Evolutionary conservation across 1,140 invertebrate species (phyloP).

Genomic region (Neomicropteryx cornuta): DNA sequence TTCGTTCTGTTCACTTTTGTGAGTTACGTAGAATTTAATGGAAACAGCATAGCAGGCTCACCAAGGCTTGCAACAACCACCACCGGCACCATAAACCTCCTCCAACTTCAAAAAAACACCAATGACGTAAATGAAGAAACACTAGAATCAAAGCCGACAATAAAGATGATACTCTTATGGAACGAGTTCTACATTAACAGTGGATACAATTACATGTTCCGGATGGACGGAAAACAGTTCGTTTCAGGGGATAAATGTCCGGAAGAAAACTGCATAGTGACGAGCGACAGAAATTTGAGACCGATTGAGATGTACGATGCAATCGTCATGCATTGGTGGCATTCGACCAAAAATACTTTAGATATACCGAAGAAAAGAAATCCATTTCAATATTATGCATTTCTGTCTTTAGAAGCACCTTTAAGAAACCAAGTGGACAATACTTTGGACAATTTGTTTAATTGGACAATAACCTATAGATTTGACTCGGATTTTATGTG

Average conservation of each 20-base stretch:
- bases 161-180: conserved; percentile 10
- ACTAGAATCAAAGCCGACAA: no score
- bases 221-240: conserved; percentile 10
- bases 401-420: conserved; percentile 17
- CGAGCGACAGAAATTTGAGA: conserved; percentile 8
- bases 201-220: conserved; percentile 8
- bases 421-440: conserved; percentile 19
- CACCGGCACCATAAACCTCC: no score
- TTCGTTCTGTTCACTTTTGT: no score
- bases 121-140: no score
- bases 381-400: conserved; percentile 10
- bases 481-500: conserved; percentile 49
- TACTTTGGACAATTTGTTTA: conserved; percentile 21
- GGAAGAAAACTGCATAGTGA: conserved; percentile 7
- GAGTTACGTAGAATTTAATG: no score
- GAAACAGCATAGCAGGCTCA: no score
- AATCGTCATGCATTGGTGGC: conserved; percentile 28
- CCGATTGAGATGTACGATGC: conserved; percentile 25
- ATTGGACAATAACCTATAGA: no score
- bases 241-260: conserved; percentile 8
- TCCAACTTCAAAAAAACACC: no score
- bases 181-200: conserved; percentile 9
- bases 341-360: no score
- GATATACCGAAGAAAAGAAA: conserved; percentile 1
- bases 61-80: no score